phyloP scores from a whole-genome alignment of 1,140 invertebrate species.

The Wasmannia auropunctata region DNA sequence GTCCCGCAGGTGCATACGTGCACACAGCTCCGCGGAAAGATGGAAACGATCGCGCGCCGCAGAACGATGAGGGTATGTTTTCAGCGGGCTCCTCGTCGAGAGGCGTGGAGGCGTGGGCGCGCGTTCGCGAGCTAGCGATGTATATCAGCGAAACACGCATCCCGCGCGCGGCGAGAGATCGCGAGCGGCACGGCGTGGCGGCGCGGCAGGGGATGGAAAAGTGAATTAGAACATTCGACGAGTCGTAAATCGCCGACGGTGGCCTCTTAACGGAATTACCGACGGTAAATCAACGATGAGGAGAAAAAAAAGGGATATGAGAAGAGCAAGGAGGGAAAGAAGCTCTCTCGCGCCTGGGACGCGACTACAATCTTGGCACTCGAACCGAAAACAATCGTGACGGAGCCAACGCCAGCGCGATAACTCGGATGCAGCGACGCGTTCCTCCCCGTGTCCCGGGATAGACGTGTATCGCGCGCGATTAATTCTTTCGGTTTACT shows the following conservation, averaged over 20 bases:
- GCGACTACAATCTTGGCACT: constrained; percentile 48
- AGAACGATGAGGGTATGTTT: constrained; percentile 54
- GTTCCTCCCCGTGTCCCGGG: background rate
- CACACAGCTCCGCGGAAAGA: background rate
- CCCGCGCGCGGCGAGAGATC: constrained; percentile 38
- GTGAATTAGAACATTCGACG: constrained; percentile 75
- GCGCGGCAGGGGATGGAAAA: constrained; percentile 55
- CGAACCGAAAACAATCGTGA: constrained; percentile 56
- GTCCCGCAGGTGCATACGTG: background rate
- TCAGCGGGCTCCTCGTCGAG: constrained; percentile 17
- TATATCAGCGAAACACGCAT: constrained; percentile 62
- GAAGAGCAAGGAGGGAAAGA: constrained; percentile 50
- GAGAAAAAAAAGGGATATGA: constrained; percentile 53
- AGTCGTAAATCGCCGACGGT: constrained; percentile 70
- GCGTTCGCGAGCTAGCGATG: constrained; percentile 18
- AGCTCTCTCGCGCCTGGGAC: constrained; percentile 20
- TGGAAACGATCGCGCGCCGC: constrained; percentile 51
- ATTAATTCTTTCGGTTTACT: constrained; percentile 43
- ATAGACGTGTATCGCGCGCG: constrained; percentile 39
- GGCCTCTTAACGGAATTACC: constrained; percentile 75
- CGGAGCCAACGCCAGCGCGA: constrained; percentile 43
- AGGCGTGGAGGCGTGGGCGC: too few species aligned
- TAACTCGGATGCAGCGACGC: constrained; percentile 5
- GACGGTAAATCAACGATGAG: constrained; percentile 70
- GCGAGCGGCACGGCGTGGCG: background rate